Evolutionary conservation across 2,113 vertebrate species (phyloP).

Genomic region (Gasterosteus aculeatus): DNA sequence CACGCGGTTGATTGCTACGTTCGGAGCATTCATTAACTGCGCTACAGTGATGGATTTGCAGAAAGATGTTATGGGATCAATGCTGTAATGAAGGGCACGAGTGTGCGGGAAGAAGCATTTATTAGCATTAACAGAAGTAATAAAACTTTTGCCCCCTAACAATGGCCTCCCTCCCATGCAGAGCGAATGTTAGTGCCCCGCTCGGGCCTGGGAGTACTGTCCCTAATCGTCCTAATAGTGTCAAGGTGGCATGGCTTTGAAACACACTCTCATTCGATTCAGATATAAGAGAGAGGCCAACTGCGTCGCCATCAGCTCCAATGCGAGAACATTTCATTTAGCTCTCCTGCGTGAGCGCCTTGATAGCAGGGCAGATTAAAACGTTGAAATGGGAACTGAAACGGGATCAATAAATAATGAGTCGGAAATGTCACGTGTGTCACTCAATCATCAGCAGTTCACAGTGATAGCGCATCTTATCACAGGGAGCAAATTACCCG

Average conservation of each 20-base stretch:
- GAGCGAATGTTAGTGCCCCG: slow-evolving; percentile 42
- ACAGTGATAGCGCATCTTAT: slow-evolving; percentile 64
- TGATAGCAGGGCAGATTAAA: slow-evolving; percentile 51
- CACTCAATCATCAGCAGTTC: slow-evolving; percentile 72
- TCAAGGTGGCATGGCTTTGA: slow-evolving; percentile 55
- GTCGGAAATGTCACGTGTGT: slow-evolving; percentile 75
- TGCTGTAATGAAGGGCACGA: slow-evolving; percentile 60
- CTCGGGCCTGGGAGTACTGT: neutral
- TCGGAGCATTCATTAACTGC: slow-evolving; percentile 62
- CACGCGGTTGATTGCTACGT: slow-evolving; percentile 52
- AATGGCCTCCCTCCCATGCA: slow-evolving; percentile 46
- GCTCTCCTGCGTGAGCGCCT: neutral
- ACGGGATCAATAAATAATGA: slow-evolving; percentile 79
- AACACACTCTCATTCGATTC: slow-evolving; percentile 49
- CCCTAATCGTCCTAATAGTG: slow-evolving; percentile 60
- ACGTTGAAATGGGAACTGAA: slow-evolving; percentile 67
- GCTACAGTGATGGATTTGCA: slow-evolving; percentile 64
- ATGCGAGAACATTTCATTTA: slow-evolving; percentile 33
- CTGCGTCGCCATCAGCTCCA: slow-evolving; percentile 31
- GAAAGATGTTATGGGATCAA: slow-evolving; percentile 66
- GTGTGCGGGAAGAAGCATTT: slow-evolving; percentile 64
- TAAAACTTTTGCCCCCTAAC: slow-evolving; percentile 66
- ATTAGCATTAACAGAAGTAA: slow-evolving; percentile 69
- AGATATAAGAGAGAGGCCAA: slow-evolving; percentile 25
- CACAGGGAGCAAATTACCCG: slow-evolving; percentile 72